Base-by-base conservation (phyloP, 2,888 invertebrate species). In the Hyppa rectilinea region DNA sequence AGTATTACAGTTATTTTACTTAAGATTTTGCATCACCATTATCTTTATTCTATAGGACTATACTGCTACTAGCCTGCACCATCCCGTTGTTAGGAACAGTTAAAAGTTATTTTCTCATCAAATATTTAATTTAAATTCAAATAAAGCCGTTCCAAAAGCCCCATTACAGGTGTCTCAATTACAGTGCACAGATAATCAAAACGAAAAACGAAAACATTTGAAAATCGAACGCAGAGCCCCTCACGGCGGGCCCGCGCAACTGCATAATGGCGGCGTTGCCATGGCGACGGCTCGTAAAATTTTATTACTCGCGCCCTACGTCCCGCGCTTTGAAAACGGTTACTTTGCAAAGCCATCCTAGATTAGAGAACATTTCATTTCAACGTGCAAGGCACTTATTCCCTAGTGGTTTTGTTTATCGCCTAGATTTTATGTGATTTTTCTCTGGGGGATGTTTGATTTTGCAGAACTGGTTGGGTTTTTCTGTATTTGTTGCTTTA, bases 251-350 rank as follows among this genome's bases (percentile, higher is more conserved):
- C 71, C 71, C 78, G 74, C 78, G 89, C 73, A 89, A 92, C 89
- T 88, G 87, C 75, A 80, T 80, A 90, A 93, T 92, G 93, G 94
- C 94, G 88, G 88, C 90, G 95, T 94, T 89, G 91, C 90, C 88
- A 93, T 93, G 90, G 89, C 84, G 80, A 93, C 93, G 72, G 88
- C 60, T 93, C 94, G 91, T 95, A 95, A 95, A 95, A 95, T 95
- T 95, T 95, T 94, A 95, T 90, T 90, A 87, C 91, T 58, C 89
- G 88, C 91, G 87, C 92, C 91, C 92, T 91, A 68, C 85, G 83
- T 82, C 81, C 78, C 82, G 81, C 84, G 87, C 88, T 87, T 91
- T 90, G 87, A 90, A 90, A 90, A 90, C 86, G 85, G 89, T 87
- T 89, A 89, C 89, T 88, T 84, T 87, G 86, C 75, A 85, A 83